Conservation (phyloP, 2,797 vertebrate species). For the Trematomus bernacchii region DNA sequence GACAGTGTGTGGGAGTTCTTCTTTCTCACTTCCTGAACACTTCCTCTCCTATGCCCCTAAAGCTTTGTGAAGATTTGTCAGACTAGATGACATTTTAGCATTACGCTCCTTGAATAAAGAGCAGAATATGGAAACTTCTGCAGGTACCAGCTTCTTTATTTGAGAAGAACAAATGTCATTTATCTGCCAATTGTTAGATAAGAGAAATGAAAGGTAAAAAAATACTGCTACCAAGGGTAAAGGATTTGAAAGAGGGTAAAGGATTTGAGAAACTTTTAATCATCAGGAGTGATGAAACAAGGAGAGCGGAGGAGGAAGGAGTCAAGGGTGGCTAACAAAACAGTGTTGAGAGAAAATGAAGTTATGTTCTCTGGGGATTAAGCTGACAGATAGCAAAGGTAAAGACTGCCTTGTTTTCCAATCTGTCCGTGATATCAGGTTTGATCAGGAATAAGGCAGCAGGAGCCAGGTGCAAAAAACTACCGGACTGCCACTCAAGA, state of each 20-base stretch:
- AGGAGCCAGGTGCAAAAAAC: conserved; percentile 54
- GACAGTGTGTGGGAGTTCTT: conserved; percentile 28
- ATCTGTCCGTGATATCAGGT: conserved; percentile 71
- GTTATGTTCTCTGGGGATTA: conserved; percentile 75
- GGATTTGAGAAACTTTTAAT: conserved; percentile 68
- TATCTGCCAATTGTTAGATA: conserved; percentile 40
- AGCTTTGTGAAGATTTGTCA: conserved; percentile 33
- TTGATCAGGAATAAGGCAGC: conserved; percentile 70
- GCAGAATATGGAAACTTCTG: conserved; percentile 13
- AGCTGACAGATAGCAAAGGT: conserved; percentile 76
- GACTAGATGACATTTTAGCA: conserved; percentile 29
- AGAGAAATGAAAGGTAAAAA: conserved; percentile 30
- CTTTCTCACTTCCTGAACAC: conserved; percentile 27
- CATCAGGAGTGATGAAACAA: conserved; percentile 66
- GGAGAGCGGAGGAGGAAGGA: conserved; percentile 44
- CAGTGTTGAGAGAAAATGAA: conserved; percentile 76
- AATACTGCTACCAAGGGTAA: conserved; percentile 5
- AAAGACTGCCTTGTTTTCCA: conserved; percentile 70
- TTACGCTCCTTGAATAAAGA: conserved; percentile 29
- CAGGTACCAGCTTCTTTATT: conserved; percentile 34
- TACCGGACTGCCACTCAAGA: conserved; percentile 74
- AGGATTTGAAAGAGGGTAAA: conserved; percentile 48
- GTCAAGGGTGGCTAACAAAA: conserved; percentile 76
- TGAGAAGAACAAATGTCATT: conserved; percentile 38
- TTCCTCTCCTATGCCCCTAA: conserved; percentile 18